Evolutionary conservation across 2,888 invertebrate genomes (phyloP), one percentile per base, ranked within the genome.

Genomic region (Heliconius cydno): DNA sequence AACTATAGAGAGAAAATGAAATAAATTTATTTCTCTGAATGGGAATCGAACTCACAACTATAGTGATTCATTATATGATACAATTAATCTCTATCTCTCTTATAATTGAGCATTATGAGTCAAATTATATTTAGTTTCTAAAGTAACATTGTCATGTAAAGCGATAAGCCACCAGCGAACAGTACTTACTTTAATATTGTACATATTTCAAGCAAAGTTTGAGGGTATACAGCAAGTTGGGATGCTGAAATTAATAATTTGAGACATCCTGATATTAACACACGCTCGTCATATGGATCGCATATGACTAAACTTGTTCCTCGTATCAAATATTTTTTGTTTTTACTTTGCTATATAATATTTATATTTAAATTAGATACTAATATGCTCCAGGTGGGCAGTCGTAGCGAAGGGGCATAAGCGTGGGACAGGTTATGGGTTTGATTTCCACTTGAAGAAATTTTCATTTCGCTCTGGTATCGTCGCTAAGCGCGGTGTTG

Each of bases 151-250:
- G 34, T 73, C 60, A 34, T 73, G 9, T 38, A 60, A 60, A 34
- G 22, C 57, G 57, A 57, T 73, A 60, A 60, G 60, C 60, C 30
- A 52, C 70, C 52, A n/a, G 30, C n/a, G 60, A 73, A 60, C 13
- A 41, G 70, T 46, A 73, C 52, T 72, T 30, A 52, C 30, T 30
- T 72, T 57, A 46, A 72, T 72, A 72, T 57, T 72, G 57, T 60
- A 73, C 73, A 73, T 73, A 73, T 60, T 73, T 73, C 73, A 38
- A 34, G 34, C 34, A 57, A 73, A 73, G n/a, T 73, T 73, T 25
- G 60, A 34, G 60, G 38, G 30, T 60, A 60, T 38, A 60, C 57
- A 57, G 25, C 68, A 25, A 73, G 30, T 73, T n/a, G 57, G 72
- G 34, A 34, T 57, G 57, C 72, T 34, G 57, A 52, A 52, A 52